These are phyloP conservation scores for Amazona finschi DNA, from an alignment of 2,797 vertebrate species.

Conservation along the genomic window DNA sequence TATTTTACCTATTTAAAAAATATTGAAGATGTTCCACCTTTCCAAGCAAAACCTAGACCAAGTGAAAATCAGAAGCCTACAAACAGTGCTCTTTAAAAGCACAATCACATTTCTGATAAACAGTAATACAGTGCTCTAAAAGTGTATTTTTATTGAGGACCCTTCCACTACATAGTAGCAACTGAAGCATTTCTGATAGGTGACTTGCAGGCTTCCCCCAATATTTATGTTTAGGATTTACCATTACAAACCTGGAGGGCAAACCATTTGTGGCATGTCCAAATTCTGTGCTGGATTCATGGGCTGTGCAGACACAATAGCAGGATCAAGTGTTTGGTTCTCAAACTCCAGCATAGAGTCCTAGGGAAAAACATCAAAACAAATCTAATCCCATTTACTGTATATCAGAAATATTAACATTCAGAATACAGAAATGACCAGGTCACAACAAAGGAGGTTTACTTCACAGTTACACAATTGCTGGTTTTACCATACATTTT, in stretches of 20 bases:
- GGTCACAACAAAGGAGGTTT: background rate
- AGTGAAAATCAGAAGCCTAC: background rate
- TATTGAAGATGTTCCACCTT: background rate
- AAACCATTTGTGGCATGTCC: constrained; percentile 91
- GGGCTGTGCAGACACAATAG: constrained; percentile 95
- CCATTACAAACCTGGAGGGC: constrained; percentile 85
- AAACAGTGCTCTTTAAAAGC: background rate
- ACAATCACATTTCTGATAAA: background rate
- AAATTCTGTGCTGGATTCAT: constrained; percentile 90
- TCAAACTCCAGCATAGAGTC: constrained; percentile 99
- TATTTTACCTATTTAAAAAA: background rate
- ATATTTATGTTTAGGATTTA: constrained; percentile 28
- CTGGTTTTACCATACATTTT: background rate
- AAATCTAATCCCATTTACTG: background rate
- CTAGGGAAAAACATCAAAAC: constrained; percentile 48
- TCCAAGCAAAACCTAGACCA: background rate
- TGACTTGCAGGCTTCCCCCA: background rate
- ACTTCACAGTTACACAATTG: background rate
- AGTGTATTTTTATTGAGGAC: background rate
- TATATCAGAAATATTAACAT: background rate
- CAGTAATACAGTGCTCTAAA: background rate
- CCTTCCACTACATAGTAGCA: background rate
- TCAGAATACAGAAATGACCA: background rate
- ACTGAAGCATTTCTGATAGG: background rate
- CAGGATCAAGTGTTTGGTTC: constrained; percentile 93